Base-by-base conservation (phyloP, 2,888 invertebrate species). In the Smittia aterrima region DNA sequence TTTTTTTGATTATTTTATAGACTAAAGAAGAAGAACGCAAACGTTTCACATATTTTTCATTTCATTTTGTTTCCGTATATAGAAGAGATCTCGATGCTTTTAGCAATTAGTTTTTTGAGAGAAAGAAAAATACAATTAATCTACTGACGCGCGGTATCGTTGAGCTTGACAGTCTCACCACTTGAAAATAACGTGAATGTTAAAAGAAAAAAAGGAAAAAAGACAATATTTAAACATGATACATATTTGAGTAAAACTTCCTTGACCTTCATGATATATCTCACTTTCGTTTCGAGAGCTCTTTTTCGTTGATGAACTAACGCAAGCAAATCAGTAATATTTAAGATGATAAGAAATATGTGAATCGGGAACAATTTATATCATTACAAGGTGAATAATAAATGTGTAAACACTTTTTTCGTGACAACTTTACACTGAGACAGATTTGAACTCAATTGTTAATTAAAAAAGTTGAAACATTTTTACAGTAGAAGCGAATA, bases 321-420 rank as follows among this genome's bases (percentile, higher is more conserved):
- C 16, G 47, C 13, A 27, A 64, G 25, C 25, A 64, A 64, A 64
- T 64, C 64, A 64, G 7, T 53, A 54, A 70, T 16, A 47, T 24
- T 68, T 68, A 68, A 68, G 68, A 68, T 66, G 32, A 66, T 32
- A 11, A 67, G 40, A 47, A 24, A 70, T 27, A 70, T 27, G 16
- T 70, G 70, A 70, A 70, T 70, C 47, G 70, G 70, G 70, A 70
- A 54, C 70, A 70, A 70, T 70, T 70, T 70, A 70, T 70, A 70
- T 70, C 4, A 67, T 40, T 22, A 40, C 27, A 40, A 67, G 22
- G 32, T 40, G 20, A 40, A 70, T 27, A 70, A 64, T 24, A 3
- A 64, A 58, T 58, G 58, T 58, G 58, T 58, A 58, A 58, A 22
- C 58, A 16, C 47, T 47, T 58, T 58, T 58, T 58, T 18, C 13